phyloP scores from a whole-genome alignment of 1,140 invertebrate genomes.

The Delia radicum region DNA sequence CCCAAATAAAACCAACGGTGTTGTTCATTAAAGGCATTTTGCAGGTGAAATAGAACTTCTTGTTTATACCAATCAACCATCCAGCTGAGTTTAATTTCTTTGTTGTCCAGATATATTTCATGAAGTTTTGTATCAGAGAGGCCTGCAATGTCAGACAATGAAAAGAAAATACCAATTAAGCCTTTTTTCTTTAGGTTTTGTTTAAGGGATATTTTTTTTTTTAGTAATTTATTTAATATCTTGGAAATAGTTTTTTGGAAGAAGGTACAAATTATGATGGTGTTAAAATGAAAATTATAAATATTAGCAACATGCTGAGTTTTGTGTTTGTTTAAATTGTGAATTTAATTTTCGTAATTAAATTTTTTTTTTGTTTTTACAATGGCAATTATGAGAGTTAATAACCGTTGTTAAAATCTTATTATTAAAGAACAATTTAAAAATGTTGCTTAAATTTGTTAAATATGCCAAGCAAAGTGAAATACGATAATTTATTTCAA shows the following conservation, averaged over 20 bases:
- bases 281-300: background rate
- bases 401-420: background rate
- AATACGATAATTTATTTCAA: no score
- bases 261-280: background rate
- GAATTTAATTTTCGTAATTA: background rate
- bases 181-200: background rate
- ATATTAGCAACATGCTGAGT: background rate
- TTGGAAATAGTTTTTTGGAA: no score
- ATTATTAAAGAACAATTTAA: background rate
- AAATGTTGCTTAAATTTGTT: no score
- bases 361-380: background rate
- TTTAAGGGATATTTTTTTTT: background rate
- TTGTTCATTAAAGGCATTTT: slow-evolving; percentile 53
- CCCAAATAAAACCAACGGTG: slow-evolving; percentile 81
- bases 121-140: slow-evolving; percentile 53
- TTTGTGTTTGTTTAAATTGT: background rate
- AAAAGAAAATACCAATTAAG: background rate
- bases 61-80: slow-evolving; percentile 56
- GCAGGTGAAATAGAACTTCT: slow-evolving; percentile 53
- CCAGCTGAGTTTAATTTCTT: slow-evolving; percentile 55
- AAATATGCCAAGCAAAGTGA: no score
- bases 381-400: background rate
- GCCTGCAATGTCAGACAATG: slow-evolving; percentile 30
- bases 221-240: background rate
- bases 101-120: slow-evolving; percentile 49